Base-by-base conservation (phyloP, 1,140 invertebrate species). In the Eueides isabella region DNA sequence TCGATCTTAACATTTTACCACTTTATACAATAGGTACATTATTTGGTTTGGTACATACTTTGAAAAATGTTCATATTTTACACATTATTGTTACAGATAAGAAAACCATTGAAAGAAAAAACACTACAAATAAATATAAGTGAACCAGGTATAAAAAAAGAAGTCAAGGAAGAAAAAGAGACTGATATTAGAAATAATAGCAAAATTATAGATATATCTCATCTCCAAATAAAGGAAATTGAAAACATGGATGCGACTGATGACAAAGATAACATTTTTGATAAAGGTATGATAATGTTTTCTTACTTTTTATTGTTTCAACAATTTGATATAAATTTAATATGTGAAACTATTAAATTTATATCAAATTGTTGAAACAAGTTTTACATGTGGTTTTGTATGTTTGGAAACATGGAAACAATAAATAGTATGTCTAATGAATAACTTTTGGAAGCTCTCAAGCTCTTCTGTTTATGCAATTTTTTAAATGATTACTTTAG, bases 91-190 rank as follows among this genome's bases (percentile, higher is more conserved):
- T 80, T 85, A 33, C 78, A 91, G 89, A 90, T 91, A 72, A 80
- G 86, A 67, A 83, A 76, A 81, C 89, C 89, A 1, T 29, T 89
- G 16, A 84, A 84, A 73, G 89, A 91, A 41, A 89, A 85, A 61
- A 83, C 81, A 2, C 63, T 87, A 48, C 76, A 72, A 2, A 65
- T 77, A 26, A 85, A 84, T 55, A 71, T 76, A 44, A 73, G 62
- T n/a, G 72, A 78, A 75, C 28, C 69, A 30, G 72, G 26, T 44
- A 71, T 76, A 23, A 62, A 31, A 16, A 75, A 74, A 61, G 73
- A 81, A 62, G 41, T 61, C 14, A 81, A 80, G 33, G 9, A n/a
- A 6, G 69, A 72, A 16, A 77, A 74, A 62, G 71, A 78, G 23
- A 76, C 72, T 67, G 70, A 73, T 65, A 74, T 75, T 12, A 75